These are phyloP conservation scores for Thymallus thymallus DNA, from an alignment of 2,113 vertebrate species.

Conservation along the genomic window DNA sequence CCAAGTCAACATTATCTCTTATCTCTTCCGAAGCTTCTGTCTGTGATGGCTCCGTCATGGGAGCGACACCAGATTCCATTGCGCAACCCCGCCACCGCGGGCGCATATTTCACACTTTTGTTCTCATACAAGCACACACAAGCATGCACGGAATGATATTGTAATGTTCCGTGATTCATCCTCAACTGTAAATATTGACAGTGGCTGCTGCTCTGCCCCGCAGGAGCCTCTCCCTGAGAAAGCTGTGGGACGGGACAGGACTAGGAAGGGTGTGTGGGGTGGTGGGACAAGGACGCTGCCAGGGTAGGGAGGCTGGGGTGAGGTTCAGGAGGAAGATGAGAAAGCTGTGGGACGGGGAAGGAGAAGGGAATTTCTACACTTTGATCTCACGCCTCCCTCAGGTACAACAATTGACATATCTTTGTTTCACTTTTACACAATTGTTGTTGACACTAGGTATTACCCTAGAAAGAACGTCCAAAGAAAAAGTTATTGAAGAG, in stretches of 20 bases:
- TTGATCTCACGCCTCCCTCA: no score
- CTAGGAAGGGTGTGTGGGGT: not conserved
- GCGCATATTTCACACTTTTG: slow-evolving; percentile 47
- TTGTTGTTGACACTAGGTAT: no score
- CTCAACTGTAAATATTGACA: slow-evolving; percentile 74
- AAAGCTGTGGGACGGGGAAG: not conserved
- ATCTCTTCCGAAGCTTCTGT: slow-evolving; percentile 14
- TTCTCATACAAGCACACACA: slow-evolving; percentile 9
- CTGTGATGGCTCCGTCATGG: slow-evolving; percentile 52
- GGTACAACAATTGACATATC: no score
- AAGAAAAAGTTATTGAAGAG: no score
- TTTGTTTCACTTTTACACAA: no score
- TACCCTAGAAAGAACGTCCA: no score
- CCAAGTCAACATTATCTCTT: slow-evolving; percentile 29
- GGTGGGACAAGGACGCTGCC: not conserved
- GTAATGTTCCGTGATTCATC: slow-evolving; percentile 71
- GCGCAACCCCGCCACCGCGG: slow-evolving; percentile 34
- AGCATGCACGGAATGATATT: slow-evolving; percentile 73
- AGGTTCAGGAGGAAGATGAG: not conserved
- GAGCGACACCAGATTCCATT: slow-evolving; percentile 52
- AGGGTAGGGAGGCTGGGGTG: not conserved
- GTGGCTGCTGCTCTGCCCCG: slow-evolving; percentile 28
- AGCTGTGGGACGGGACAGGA: slow-evolving; percentile 27
- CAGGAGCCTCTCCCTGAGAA: slow-evolving; percentile 45
- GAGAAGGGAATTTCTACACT: not conserved